Base-by-base conservation (phyloP, 1,140 invertebrate genomes). In the Pseudomyrmex concolor region DNA sequence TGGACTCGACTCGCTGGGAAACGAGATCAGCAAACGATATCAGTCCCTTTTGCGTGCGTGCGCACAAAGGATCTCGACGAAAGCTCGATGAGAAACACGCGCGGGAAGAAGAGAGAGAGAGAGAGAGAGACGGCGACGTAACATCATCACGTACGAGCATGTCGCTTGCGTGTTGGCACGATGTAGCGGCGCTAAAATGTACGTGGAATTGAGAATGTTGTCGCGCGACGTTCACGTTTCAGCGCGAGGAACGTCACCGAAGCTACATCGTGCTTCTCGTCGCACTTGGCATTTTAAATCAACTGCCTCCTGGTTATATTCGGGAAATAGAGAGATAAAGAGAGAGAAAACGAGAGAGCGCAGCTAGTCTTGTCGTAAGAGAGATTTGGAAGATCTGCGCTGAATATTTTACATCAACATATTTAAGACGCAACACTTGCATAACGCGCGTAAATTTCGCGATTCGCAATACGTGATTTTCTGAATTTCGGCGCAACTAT, bases 151-250 rank as follows among this genome's bases (percentile, higher is more conserved):
- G 72, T 86, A 86, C 62, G 76, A 76, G 60, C 80, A 86, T 72
- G 78, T 87, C 84, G 80, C 25, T 25, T 62, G 55, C 51, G 57
- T 84, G 81, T 88, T 84, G 59, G 87, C 68, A 81, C 71, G 82
- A 84, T 85, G 84, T 87, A 62, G 34, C 64, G 54, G 54, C 73
- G 48, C 78, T 83, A 78, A 80, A 86, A 86, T 81, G 67, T 82
- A 89, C 66, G 34, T 34, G 62, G 59, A 89, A 68, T 82, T 64
- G 84, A 88, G 68, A 50, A 89, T 80, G 80, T 86, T 89, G 88
- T 88, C 86, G 80, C 86, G 80, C 62, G 85, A 85, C 86, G 85
- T 71, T 89, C 86, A 81, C 73, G 84, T 88, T 78, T 82, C 84
- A 55, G 48, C n/a, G 64, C 70, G 59, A 88, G 85, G 68, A 89